These are phyloP conservation scores for Eueremaeus valkanovi DNA, from an alignment of 2,888 invertebrate genomes.

Conservation along the genomic window DNA sequence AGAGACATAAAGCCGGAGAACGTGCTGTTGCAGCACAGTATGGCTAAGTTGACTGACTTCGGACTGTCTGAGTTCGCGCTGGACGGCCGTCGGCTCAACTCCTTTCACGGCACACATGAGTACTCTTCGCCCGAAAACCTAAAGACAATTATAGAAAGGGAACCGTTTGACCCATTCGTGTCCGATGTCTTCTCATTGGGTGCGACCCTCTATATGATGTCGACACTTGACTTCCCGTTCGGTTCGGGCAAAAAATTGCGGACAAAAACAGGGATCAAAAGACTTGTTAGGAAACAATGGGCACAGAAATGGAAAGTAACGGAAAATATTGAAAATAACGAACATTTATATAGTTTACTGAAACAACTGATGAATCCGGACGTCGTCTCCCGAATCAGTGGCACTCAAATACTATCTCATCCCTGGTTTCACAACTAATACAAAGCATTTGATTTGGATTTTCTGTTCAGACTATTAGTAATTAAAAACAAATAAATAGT, in stretches of 20 bases:
- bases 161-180: background rate
- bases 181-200: background rate
- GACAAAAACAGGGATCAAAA: background rate
- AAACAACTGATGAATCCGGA: conserved; percentile 5
- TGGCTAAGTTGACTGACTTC: background rate
- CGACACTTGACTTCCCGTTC: background rate
- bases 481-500: too few relatives aligned
- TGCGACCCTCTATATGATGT: background rate
- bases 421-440: too few relatives aligned
- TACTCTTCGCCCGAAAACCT: background rate
- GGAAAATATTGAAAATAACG: background rate
- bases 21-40: background rate
- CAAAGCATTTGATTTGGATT: too few relatives aligned
- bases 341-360: background rate
- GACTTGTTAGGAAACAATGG: background rate
- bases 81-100: background rate
- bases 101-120: background rate
- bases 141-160: background rate
- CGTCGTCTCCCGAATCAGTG: background rate
- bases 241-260: background rate
- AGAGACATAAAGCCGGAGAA: background rate
- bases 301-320: background rate
- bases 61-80: background rate
- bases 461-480: too few relatives aligned
- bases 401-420: background rate